Evolutionary conservation across 2,888 invertebrate species (phyloP).

Genomic region (Pardosa pseudoannulata): DNA sequence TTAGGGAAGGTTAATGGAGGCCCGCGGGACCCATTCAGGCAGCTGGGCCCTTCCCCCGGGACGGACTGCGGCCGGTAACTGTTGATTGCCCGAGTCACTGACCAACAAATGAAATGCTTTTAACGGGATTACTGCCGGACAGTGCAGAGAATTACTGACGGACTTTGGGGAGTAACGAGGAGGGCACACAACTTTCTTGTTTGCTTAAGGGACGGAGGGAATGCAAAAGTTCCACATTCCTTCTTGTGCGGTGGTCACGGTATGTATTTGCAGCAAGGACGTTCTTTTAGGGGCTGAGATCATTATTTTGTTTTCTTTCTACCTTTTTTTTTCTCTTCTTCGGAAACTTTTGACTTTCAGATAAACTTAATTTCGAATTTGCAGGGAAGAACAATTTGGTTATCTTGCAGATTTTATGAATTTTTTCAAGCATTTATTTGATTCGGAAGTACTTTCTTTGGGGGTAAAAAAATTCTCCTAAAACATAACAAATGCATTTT

Average conservation of each 20-base stretch:
- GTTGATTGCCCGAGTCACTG: constrained; percentile 71
- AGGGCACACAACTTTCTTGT: constrained; percentile 64
- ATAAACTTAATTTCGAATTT: neutral
- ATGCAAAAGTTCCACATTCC: constrained; percentile 49
- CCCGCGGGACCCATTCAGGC: constrained; percentile 61
- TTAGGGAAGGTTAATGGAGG: constrained; percentile 67
- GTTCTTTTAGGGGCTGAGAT: neutral
- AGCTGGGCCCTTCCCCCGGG: constrained; percentile 45
- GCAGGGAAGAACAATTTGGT: too few species aligned
- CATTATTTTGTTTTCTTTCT: constrained; percentile 17
- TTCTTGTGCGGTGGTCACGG: neutral
- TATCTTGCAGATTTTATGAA: too few species aligned
- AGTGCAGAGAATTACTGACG: constrained; percentile 58
- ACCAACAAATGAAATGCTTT: constrained; percentile 73
- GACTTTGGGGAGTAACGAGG: constrained; percentile 43
- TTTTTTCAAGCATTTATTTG: too few species aligned
- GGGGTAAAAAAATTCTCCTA: too few species aligned
- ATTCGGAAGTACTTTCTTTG: too few species aligned
- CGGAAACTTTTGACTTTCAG: neutral
- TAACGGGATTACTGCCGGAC: constrained; percentile 70
- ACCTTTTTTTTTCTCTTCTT: neutral
- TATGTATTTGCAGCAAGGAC: neutral
- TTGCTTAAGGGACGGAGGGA: constrained; percentile 57
- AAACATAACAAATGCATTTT: too few species aligned
- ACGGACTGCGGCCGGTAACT: constrained; percentile 71